phyloP scores from a whole-genome alignment of 2,113 vertebrate species.

The Arizona elegans region DNA sequence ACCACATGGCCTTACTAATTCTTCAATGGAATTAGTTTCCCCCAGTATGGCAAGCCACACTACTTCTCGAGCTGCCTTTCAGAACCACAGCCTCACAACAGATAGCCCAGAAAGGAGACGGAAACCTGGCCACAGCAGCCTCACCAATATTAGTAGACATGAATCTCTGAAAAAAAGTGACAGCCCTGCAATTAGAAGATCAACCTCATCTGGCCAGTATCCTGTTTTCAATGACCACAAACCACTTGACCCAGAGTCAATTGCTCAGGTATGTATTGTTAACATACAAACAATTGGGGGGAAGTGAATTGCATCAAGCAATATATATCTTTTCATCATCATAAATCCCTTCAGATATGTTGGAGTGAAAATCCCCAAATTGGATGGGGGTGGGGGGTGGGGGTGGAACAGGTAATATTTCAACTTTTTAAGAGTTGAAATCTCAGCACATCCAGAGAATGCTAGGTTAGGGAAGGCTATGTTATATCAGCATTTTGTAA shows the following conservation, averaged over 20 bases:
- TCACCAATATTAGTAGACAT: slow-evolving; percentile 91
- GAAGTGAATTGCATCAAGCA: neutral
- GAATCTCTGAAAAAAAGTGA: slow-evolving; percentile 94
- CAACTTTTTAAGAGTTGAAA: neutral
- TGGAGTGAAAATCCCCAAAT: neutral
- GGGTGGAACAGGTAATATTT: neutral
- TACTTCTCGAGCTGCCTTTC: slow-evolving; percentile 84
- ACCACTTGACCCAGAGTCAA: slow-evolving; percentile 92
- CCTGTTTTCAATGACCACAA: slow-evolving; percentile 88
- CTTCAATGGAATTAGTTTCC: slow-evolving; percentile 82
- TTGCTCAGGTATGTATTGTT: slow-evolving; percentile 88
- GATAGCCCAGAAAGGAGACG: slow-evolving; percentile 90
- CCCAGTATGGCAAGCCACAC: slow-evolving; percentile 80
- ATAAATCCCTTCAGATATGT: neutral
- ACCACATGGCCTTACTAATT: slow-evolving; percentile 79
- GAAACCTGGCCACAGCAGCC: slow-evolving; percentile 84
- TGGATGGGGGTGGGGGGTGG: neutral
- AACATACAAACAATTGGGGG: neutral
- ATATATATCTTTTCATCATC: neutral
- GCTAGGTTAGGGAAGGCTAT: neutral
- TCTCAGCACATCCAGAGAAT: neutral
- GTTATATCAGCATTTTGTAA: neutral
- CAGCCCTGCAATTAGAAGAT: slow-evolving; percentile 93
- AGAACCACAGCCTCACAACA: slow-evolving; percentile 77
- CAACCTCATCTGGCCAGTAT: slow-evolving; percentile 95